Conservation (phyloP, 2,888 invertebrate genomes). For the Diachrysia chrysitis region DNA sequence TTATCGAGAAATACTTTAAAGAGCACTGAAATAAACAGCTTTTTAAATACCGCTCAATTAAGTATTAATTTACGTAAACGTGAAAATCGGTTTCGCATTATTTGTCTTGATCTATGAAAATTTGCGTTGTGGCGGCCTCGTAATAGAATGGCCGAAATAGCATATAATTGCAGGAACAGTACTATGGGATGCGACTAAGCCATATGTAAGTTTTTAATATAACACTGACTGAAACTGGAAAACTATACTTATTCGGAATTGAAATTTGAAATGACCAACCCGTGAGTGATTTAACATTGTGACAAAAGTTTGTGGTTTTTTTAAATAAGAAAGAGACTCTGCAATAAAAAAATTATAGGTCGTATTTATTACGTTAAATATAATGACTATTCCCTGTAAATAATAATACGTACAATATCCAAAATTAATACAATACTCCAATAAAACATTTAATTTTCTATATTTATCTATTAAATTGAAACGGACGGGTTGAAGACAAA, state of each 20-base stretch:
- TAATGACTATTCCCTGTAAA: background rate
- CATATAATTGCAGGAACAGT: too few relatives aligned
- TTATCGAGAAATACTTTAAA: background rate
- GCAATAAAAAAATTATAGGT: background rate
- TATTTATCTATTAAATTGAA: background rate
- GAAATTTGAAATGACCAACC: too few relatives aligned
- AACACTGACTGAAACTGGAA: too few relatives aligned
- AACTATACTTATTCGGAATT: too few relatives aligned
- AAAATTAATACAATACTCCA: background rate
- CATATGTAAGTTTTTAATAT: too few relatives aligned
- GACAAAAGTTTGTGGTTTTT: too few relatives aligned
- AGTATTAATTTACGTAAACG: background rate
- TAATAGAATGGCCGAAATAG: too few relatives aligned
- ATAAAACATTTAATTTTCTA: background rate
- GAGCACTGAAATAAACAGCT: background rate
- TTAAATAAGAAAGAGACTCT: too few relatives aligned
- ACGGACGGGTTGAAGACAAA: background rate
- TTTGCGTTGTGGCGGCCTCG: background rate
- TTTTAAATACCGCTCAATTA: background rate
- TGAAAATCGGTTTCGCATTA: background rate
- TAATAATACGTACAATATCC: background rate
- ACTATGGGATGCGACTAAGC: too few relatives aligned
- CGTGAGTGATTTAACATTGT: too few relatives aligned
- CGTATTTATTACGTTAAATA: background rate
- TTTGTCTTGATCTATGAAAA: background rate